Evolutionary conservation across 2,113 vertebrate species (phyloP).

Genomic region (Emydocephalus ijimae): DNA sequence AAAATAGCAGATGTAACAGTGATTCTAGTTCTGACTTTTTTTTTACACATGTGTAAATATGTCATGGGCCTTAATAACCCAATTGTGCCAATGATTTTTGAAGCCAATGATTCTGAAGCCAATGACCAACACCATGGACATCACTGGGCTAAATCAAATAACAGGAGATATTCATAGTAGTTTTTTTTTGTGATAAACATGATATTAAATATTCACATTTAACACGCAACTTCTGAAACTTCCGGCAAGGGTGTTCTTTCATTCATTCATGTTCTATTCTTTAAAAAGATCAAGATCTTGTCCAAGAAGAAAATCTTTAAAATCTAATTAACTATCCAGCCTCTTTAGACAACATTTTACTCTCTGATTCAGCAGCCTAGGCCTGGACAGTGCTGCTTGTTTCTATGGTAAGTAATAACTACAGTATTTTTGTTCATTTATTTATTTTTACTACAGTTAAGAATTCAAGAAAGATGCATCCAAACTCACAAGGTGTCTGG

Average conservation of each 20-base stretch:
- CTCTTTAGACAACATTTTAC: not conserved
- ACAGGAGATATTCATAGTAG: conserved; percentile 15
- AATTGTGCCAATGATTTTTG: not conserved
- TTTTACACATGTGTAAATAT: not conserved
- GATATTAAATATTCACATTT: conserved; percentile 25
- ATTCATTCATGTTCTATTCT: not conserved
- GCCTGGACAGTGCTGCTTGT: not conserved
- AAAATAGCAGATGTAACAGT: not conserved
- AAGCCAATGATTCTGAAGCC: not conserved
- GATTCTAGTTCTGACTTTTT: not conserved
- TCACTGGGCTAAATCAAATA: conserved; percentile 9
- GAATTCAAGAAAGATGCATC: not conserved
- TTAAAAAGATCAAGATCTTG: not conserved
- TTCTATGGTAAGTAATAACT: not conserved
- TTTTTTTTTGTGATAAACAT: conserved; percentile 45
- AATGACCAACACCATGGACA: not conserved
- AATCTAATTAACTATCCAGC: not conserved
- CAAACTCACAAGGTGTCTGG: not conserved
- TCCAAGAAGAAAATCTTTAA: not conserved
- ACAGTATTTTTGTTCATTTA: not conserved
- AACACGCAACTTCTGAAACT: not conserved
- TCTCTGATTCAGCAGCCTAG: not conserved
- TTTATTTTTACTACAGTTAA: not conserved
- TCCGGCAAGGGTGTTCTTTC: not conserved
- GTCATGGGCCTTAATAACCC: not conserved